Conservation (phyloP, 2,888 invertebrate genomes). For the Dichetophora obliterata region DNA sequence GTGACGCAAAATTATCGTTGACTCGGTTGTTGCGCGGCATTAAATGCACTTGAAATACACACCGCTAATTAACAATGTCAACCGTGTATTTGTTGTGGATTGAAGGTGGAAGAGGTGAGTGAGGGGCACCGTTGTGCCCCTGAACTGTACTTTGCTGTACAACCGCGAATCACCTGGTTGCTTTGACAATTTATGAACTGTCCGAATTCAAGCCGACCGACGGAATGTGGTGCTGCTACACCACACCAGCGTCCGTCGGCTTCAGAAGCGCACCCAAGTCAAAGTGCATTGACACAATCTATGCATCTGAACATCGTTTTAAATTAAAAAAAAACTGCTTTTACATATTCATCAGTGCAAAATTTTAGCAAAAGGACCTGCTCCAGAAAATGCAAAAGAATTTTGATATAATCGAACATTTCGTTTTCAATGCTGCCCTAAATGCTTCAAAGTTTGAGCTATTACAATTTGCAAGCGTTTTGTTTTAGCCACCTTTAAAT, state of each 20-base stretch:
- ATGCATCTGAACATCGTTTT: neutral
- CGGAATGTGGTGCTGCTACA: too few species aligned
- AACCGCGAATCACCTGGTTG: neutral
- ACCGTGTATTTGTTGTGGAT: constrained; percentile 34
- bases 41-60: constrained; percentile 43
- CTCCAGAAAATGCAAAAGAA: neutral
- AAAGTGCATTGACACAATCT: too few species aligned
- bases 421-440: too few species aligned
- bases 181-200: constrained; percentile 4
- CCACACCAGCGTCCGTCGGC: too few species aligned
- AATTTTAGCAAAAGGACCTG: neutral
- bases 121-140: neutral
- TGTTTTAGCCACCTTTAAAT: too few species aligned
- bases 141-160: neutral
- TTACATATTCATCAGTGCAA: neutral
- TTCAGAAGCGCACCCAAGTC: too few species aligned
- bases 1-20: constrained; percentile 57
- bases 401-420: too few species aligned
- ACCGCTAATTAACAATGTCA: constrained; percentile 53
- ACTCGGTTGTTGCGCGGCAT: constrained; percentile 29
- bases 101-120: neutral
- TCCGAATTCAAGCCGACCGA: too few species aligned
- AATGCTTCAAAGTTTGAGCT: too few species aligned
- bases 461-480: too few species aligned
- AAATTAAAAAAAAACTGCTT: neutral